Conservation (phyloP, 2,797 vertebrate genomes). For the Phrynocephalus forsythii region DNA sequence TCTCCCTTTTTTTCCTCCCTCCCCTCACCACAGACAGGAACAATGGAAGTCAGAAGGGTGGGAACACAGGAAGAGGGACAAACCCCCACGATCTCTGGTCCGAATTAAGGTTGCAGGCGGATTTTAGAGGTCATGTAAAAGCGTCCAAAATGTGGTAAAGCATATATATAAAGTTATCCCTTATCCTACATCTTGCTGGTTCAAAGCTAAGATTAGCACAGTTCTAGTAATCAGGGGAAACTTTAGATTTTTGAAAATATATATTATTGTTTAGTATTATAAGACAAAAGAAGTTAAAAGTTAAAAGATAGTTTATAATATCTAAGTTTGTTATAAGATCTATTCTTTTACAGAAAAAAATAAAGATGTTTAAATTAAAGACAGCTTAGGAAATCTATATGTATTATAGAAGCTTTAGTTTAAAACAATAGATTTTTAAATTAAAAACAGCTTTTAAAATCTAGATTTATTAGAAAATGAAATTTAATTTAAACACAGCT, state of each 20-base stretch:
- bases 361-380: constrained; percentile 9
- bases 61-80: no score
- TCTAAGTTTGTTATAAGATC: neutral
- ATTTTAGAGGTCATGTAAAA: no score
- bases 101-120: no score
- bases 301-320: neutral
- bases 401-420: neutral
- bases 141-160: neutral
- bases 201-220: neutral
- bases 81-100: no score
- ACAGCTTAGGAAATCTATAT: neutral
- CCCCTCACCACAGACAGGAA: no score
- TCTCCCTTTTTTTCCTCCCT: no score
- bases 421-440: constrained; percentile 5
- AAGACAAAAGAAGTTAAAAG: neutral
- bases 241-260: neutral
- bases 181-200: neutral
- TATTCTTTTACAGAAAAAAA: constrained; percentile 3
- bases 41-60: no score
- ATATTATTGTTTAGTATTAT: neutral
- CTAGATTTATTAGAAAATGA: constrained; percentile 1
- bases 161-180: neutral
- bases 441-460: constrained; percentile 16
- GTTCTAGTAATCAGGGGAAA: neutral
- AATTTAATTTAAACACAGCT: constrained; percentile 5